Base-by-base conservation (phyloP, 1,140 invertebrate genomes). In the Nasonia giraulti region DNA sequence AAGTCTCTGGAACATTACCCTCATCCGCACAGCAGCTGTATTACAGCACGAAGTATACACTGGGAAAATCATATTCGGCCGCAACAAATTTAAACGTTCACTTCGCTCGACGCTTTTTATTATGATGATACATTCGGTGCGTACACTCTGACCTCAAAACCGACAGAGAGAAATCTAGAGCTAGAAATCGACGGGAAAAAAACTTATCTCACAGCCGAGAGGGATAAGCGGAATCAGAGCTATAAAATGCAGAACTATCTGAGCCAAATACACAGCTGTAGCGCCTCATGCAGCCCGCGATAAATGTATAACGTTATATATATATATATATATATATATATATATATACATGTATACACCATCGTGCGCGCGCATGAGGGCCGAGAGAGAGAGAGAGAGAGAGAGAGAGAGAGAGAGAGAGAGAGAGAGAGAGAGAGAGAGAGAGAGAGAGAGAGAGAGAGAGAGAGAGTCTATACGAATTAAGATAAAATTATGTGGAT, bases 401-500 rank as follows among this genome's bases (percentile, higher is more conserved):
- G n/a, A n/a, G n/a, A n/a, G n/a, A n/a, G n/a, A n/a, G n/a, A n/a
- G n/a, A n/a, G n/a, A n/a, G n/a, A n/a, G n/a, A n/a, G n/a, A n/a
- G n/a, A n/a, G n/a, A 62, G 47, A 50, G 47, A 50, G 10, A 11
- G 1, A 27, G 27, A 27, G 27, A 27, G 27, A 27, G 27, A 50
- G 47, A 50, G 10, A 11, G 1, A 27, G 27, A 27, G 27, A 27
- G 27, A 27, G 27, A 37, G 47, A 50, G 33, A 68, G 77, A 79
- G 40, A 62, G n/a, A 7, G 12, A 71, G 66, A 50, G 47, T 55
- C 50, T 55, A 55, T 55, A 11, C 12, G 55, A 82, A 74, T 74
- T 7, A 37, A 74, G 27, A 82, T 82, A 47, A 55, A 55, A 74
- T 27, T n/a, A 55, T 8, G 12, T 10, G 71, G 33, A 62, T 82